A percentile compares a stretch with the other conserved stretches of the same genome.
These are phyloP conservation scores for Nothobranchius furzeri DNA, from an alignment of 2,113 vertebrate genomes.

Conservation along the genomic window DNA sequence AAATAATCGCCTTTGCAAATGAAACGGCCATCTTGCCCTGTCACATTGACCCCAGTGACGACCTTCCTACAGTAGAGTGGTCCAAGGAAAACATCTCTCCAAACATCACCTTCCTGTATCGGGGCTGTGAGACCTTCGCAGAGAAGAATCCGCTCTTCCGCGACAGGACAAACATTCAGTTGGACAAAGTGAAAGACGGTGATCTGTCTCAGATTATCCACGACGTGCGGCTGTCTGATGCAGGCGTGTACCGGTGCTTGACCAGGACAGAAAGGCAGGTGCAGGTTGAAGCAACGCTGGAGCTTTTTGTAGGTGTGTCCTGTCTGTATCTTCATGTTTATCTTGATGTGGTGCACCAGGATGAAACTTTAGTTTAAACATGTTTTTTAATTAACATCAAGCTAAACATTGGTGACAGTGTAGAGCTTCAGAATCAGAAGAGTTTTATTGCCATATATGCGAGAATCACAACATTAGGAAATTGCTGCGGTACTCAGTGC, in stretches of 20 bases:
- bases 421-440: too few species aligned
- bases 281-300: not conserved
- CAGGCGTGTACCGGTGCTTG: not conserved
- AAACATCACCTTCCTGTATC: slow-evolving; percentile 13
- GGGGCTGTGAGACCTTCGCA: slow-evolving; percentile 4
- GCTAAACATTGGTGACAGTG: too few species aligned
- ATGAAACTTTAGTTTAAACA: too few species aligned
- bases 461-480: too few species aligned
- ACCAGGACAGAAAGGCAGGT: not conserved
- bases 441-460: too few species aligned
- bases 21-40: slow-evolving; percentile 20
- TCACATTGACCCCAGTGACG: rapidly evolving
- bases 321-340: too few species aligned
- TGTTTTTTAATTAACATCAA: too few species aligned
- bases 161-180: not conserved
- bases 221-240: slow-evolving; percentile 22
- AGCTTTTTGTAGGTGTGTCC: not conserved
- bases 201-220: slow-evolving; percentile 35
- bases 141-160: slow-evolving; percentile 22
- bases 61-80: slow-evolving; percentile 40
- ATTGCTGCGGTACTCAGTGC: too few species aligned
- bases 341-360: too few species aligned
- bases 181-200: not conserved
- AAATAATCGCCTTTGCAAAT: slow-evolving; percentile 2
- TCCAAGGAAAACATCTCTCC: not conserved